Evolutionary conservation across 1,140 invertebrate genomes (phyloP), one percentile per base, ranked within the genome.

Genomic region (Drosophila mayri): DNA sequence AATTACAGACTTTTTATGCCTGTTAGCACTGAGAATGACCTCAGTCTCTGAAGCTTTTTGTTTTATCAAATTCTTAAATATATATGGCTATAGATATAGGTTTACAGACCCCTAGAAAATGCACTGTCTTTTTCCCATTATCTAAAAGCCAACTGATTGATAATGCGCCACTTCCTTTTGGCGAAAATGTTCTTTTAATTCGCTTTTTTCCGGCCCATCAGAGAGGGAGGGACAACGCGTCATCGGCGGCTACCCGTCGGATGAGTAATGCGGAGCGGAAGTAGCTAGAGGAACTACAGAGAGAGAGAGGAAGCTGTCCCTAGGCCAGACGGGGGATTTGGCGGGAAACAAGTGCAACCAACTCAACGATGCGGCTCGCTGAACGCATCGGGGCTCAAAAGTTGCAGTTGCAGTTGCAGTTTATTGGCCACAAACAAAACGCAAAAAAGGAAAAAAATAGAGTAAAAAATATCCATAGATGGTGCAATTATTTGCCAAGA

Each of bases 401-500:
- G 75, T 71, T 81, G 79, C 76, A 62, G 78, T 64, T 81, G 79
- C 75, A 62, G 82, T 71, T 80, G 64, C 58, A 78, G 81, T 85
- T 88, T 87, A 88, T 87, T 88, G 85, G 85, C 85, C 85, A 88
- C 85, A 80, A 81, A 78, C 59, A 55, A 62, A 68, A 64, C 71
- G 65, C 73, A 37, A 68, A 52, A 52, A 28, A 18, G 16, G 44
- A 25, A 52, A 60, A 59, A 65, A 71, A 70, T 47, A 1, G 44
- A 25, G 44, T 47, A 61, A 61, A 54, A 54, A 54, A 18, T 25
- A 62, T 64, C 40, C 66, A 50, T 57, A 57, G 65, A 77, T 77
- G 81, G 63, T 72, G 77, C 85, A 88, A 90, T 88, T 88, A 85
- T 74, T 40, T 76, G 55, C 67, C 85, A 90, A 72, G 85, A 90